These are phyloP conservation scores for Diabrotica undecimpunctata DNA, from an alignment of 1,140 invertebrate genomes.

Conservation along the genomic window DNA sequence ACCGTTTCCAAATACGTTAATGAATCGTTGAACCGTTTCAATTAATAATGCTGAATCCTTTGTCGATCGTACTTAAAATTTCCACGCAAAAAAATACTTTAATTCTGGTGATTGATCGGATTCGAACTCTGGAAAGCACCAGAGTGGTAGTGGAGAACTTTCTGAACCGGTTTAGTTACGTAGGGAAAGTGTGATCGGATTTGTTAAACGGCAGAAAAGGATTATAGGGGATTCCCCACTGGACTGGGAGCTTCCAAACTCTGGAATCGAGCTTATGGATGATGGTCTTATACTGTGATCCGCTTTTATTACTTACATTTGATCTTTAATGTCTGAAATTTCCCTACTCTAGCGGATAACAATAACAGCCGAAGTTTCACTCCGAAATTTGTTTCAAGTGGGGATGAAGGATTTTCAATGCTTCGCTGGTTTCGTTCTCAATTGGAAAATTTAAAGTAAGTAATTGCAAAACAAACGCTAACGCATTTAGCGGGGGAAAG, in stretches of 20 bases:
- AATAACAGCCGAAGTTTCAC: background rate
- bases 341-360: constrained; percentile 4
- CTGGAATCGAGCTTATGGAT: constrained; percentile 29
- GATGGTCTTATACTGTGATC: constrained; percentile 25
- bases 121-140: background rate
- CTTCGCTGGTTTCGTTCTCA: constrained; percentile 1
- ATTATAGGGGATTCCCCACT: constrained; percentile 31
- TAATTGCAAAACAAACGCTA: background rate
- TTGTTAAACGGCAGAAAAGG: constrained; percentile 37
- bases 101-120: constrained; percentile 8
- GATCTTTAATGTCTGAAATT: constrained; percentile 20
- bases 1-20: background rate
- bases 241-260: constrained; percentile 29
- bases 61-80: constrained; percentile 4
- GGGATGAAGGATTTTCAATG: background rate
- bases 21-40: background rate
- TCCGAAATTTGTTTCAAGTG: constrained; percentile 4
- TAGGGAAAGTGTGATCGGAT: constrained; percentile 38
- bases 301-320: constrained; percentile 32
- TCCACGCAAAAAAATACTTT: background rate
- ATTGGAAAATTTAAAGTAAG: background rate
- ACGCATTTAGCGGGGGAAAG: too few relatives aligned
- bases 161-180: constrained; percentile 25
- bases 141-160: constrained; percentile 6
- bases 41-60: background rate